Conservation (phyloP, 2,797 vertebrate genomes). For the Microhierax caerulescens region DNA sequence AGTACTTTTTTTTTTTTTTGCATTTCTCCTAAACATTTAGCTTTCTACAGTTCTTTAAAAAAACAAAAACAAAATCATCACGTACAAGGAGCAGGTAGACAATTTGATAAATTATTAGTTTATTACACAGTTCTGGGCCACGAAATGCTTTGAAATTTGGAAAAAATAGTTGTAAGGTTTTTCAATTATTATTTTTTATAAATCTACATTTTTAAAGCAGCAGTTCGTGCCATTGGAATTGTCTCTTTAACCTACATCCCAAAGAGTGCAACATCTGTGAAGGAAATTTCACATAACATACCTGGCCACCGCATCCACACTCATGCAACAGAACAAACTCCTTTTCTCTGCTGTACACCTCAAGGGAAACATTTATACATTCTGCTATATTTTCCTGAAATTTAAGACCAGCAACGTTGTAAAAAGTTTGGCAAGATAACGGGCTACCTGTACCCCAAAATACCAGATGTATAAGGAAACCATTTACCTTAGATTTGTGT, state of each 20-base stretch:
- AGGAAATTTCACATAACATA: slow-evolving; percentile 32
- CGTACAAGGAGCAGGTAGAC: not conserved
- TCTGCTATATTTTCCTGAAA: slow-evolving; percentile 71
- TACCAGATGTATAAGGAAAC: not conserved
- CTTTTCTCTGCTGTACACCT: slow-evolving; percentile 85
- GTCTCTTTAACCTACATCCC: not conserved
- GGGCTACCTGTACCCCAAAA: slow-evolving; percentile 73
- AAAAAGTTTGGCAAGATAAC: slow-evolving; percentile 83
- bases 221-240: not conserved
- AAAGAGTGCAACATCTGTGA: not conserved
- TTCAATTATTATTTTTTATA: not conserved
- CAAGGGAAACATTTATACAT: slow-evolving; percentile 65
- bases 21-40: not conserved
- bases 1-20: not conserved
- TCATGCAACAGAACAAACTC: slow-evolving; percentile 78
- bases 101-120: not conserved
- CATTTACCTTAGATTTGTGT: not conserved
- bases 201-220: not conserved
- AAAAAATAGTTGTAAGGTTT: not conserved
- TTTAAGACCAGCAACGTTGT: slow-evolving; percentile 80
- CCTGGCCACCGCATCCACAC: slow-evolving; percentile 76
- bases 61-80: not conserved
- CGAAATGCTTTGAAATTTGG: not conserved
- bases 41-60: not conserved
- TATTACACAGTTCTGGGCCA: not conserved